Percentiles rank a stretch among this genome's conserved stretches.
Conservation (phyloP, 2,888 invertebrate genomes). For the Torymus aiolomorphi region DNA sequence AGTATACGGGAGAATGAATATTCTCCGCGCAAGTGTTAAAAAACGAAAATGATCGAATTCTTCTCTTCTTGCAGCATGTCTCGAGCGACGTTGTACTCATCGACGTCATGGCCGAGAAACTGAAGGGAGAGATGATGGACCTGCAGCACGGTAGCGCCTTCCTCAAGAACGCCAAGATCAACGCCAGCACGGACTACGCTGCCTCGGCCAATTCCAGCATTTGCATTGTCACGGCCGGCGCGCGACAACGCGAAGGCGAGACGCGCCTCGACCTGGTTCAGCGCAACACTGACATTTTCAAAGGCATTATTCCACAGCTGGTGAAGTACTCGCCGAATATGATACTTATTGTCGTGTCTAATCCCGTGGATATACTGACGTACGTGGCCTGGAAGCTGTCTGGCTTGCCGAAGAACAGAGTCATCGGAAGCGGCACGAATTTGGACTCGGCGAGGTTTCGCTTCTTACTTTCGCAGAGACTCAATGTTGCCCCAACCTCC, state of each 20-base stretch:
- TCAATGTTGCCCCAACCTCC: slow-evolving; percentile 88
- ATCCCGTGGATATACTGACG: slow-evolving; percentile 94
- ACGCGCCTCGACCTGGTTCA: slow-evolving; percentile 91
- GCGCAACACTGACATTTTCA: slow-evolving; percentile 92
- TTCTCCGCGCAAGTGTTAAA: neutral
- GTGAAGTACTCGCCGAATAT: slow-evolving; percentile 91
- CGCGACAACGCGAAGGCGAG: slow-evolving; percentile 92
- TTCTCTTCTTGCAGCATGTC: slow-evolving; percentile 78
- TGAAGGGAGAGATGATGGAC: slow-evolving; percentile 94
- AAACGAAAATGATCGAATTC: neutral
- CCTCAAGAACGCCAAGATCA: slow-evolving; percentile 86
- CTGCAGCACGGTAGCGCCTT: slow-evolving; percentile 92
- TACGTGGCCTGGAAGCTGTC: slow-evolving; percentile 97
- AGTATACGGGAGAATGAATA: too few species aligned
- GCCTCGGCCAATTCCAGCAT: slow-evolving; percentile 88
- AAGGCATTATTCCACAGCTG: slow-evolving; percentile 88
- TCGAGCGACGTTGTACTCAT: slow-evolving; percentile 89
- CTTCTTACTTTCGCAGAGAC: slow-evolving; percentile 88
- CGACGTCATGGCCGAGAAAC: slow-evolving; percentile 88
- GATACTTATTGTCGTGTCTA: slow-evolving; percentile 90
- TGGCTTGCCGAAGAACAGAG: slow-evolving; percentile 89
- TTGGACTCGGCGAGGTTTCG: slow-evolving; percentile 94
- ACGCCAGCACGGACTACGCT: slow-evolving; percentile 87
- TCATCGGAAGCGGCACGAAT: slow-evolving; percentile 95
- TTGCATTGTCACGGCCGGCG: slow-evolving; percentile 94